These are phyloP conservation scores for Bradypus variegatus DNA, from an alignment of 2,797 vertebrate genomes.

Conservation along the genomic window DNA sequence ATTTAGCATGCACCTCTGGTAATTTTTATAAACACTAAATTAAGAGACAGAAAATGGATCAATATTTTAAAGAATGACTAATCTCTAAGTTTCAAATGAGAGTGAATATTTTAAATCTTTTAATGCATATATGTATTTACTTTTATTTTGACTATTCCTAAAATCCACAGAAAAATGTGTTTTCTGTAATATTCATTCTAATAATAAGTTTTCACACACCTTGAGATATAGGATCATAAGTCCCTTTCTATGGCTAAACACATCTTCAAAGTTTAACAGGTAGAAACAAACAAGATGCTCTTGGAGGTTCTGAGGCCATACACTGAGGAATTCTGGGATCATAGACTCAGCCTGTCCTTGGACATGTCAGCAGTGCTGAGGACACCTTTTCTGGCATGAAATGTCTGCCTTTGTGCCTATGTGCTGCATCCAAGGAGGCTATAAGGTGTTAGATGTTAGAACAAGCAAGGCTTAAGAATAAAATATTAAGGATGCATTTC, in stretches of 20 bases:
- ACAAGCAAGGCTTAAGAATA: neutral
- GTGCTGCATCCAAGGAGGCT: neutral
- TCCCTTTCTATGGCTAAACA: neutral
- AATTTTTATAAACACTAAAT: neutral
- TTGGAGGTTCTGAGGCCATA: neutral
- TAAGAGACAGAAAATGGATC: neutral
- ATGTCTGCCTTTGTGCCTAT: neutral
- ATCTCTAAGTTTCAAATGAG: neutral
- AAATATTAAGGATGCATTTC: neutral
- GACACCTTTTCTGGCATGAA: neutral
- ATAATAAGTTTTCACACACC: neutral
- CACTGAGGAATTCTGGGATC: neutral
- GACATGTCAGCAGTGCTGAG: neutral
- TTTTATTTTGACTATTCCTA: neutral
- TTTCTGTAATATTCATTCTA: neutral
- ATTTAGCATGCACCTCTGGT: neutral
- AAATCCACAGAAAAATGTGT: neutral
- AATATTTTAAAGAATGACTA: slow-evolving; percentile 14
- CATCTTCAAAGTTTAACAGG: neutral
- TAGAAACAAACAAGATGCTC: neutral
- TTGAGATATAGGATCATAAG: neutral
- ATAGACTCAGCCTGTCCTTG: neutral
- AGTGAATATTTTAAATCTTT: neutral
- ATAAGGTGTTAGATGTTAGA: neutral
- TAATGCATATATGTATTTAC: neutral